Evolutionary conservation across 2,888 invertebrate genomes (phyloP).

Genomic region (Acanthosepion pharaonis): DNA sequence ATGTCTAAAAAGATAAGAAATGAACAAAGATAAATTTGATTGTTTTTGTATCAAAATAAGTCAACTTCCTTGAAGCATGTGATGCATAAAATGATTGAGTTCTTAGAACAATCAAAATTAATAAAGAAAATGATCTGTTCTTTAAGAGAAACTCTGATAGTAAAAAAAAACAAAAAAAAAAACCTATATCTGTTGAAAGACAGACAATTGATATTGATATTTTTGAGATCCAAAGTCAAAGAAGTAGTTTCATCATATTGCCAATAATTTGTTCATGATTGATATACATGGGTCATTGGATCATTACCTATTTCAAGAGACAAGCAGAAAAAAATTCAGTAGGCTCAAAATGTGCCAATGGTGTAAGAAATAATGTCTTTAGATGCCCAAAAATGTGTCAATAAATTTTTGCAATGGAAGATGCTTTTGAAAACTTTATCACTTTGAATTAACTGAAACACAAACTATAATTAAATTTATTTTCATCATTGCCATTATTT

Average conservation of each 20-base stretch:
- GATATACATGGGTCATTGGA: slow-evolving; percentile 4
- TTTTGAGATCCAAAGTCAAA: background rate
- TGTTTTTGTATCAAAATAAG: slow-evolving; percentile 33
- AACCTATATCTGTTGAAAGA: background rate
- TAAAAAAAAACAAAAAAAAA: background rate
- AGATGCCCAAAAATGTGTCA: background rate
- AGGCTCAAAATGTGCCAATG: slow-evolving; percentile 7
- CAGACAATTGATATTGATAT: slow-evolving; percentile 33
- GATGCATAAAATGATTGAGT: background rate
- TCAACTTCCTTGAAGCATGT: background rate
- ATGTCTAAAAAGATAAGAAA: background rate
- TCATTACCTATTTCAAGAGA: background rate
- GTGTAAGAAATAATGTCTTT: background rate
- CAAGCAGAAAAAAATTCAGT: background rate
- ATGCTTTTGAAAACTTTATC: background rate
- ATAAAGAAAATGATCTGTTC: slow-evolving; percentile 20
- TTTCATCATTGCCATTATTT: no score
- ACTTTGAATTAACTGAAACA: background rate
- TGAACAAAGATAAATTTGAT: background rate
- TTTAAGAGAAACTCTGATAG: background rate
- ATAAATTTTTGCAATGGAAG: background rate
- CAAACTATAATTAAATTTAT: no score
- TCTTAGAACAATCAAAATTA: background rate
- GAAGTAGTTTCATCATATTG: background rate
- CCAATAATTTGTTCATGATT: slow-evolving; percentile 33